Conservation (phyloP, 2,888 invertebrate species). For the Cheilosia grossa region DNA sequence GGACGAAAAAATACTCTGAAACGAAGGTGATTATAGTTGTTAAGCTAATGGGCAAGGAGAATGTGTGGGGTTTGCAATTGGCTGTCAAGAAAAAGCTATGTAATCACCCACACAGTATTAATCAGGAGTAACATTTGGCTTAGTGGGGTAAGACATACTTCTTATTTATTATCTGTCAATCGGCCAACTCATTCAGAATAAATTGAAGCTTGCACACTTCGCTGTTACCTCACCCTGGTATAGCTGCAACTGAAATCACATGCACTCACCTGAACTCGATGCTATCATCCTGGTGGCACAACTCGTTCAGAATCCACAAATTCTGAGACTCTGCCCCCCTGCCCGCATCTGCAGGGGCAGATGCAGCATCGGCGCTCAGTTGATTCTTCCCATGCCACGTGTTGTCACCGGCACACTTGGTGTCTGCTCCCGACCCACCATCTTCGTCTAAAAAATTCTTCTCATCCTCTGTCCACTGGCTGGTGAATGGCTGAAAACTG, state of each 20-base stretch:
- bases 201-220: neutral
- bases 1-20: conserved; percentile 78
- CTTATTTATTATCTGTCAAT: no score
- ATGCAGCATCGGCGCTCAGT: neutral
- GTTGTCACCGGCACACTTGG: conserved; percentile 76
- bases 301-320: conserved; percentile 79
- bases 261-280: conserved; percentile 78
- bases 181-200: no score
- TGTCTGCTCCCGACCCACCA: conserved; percentile 44
- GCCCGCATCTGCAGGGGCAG: conserved; percentile 15
- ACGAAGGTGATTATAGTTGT: neutral
- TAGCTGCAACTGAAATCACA: neutral
- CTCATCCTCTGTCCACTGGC: conserved; percentile 63
- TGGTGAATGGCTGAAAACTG: conserved; percentile 53
- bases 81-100: no score
- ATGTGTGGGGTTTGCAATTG: no score
- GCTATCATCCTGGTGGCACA: conserved; percentile 77
- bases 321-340: conserved; percentile 73
- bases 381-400: conserved; percentile 76
- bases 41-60: no score
- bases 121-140: no score
- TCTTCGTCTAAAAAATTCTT: conserved; percentile 67
- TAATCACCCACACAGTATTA: no score
- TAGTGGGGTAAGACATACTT: no score
- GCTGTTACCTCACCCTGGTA: no score